Percentiles rank a stretch among this genome's conserved stretches.
Evolutionary conservation across 2,113 vertebrate species (phyloP).

Genomic region (Chaenogobius annularis): DNA sequence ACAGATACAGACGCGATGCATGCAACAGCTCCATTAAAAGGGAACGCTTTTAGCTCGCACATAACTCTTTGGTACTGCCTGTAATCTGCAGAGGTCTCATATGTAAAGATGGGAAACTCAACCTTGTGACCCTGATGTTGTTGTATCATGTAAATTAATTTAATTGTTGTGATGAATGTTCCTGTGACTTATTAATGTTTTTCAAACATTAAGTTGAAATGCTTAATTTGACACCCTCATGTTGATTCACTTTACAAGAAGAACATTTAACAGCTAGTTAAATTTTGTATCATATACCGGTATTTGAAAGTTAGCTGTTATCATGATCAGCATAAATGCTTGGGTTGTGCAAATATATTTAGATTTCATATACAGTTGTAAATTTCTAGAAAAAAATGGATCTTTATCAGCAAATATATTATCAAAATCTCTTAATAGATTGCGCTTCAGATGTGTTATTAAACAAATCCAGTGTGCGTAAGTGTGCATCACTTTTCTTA

Average conservation of each 20-base stretch:
- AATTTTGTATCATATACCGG: too few relatives aligned
- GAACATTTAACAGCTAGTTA: too few relatives aligned
- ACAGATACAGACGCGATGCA: slow-evolving; percentile 28
- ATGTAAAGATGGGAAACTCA: background rate
- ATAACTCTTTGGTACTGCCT: slow-evolving; percentile 6
- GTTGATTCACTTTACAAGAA: too few relatives aligned
- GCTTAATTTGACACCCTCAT: too few relatives aligned
- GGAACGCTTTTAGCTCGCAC: slow-evolving; percentile 20
- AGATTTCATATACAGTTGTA: background rate
- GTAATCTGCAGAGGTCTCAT: background rate
- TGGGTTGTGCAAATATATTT: too few relatives aligned
- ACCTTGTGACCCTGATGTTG: background rate
- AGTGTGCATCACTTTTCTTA: slow-evolving; percentile 10
- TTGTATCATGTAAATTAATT: background rate
- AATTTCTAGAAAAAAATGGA: background rate
- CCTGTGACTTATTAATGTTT: background rate
- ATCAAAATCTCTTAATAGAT: background rate
- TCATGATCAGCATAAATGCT: too few relatives aligned
- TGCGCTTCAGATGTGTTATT: background rate
- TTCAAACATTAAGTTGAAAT: background rate
- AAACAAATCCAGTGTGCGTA: background rate
- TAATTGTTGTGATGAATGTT: background rate
- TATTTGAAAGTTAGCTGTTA: too few relatives aligned
- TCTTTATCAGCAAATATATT: background rate
- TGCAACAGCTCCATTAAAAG: slow-evolving; percentile 19